phyloP scores from a whole-genome alignment of 1,140 invertebrate genomes.

The Phenacoccus solenopsis region DNA sequence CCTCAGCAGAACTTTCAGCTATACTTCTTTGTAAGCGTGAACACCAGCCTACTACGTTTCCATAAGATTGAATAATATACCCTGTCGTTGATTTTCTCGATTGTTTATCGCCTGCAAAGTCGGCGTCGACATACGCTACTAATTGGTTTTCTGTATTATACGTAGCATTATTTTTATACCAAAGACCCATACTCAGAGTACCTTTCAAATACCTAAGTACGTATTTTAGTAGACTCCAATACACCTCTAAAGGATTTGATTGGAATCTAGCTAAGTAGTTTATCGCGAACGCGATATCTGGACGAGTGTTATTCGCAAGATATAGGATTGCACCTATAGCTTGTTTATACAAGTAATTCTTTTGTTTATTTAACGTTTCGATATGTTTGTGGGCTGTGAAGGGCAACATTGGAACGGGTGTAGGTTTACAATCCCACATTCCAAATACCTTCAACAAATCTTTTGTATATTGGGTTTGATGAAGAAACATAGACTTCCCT shows the following conservation, averaged over 20 bases:
- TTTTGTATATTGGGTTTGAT: constrained; percentile 26
- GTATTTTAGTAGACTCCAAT: constrained; percentile 24
- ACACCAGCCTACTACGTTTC: constrained; percentile 29
- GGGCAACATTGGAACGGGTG: constrained; percentile 26
- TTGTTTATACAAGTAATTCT: constrained; percentile 26
- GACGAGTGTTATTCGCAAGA: constrained; percentile 29
- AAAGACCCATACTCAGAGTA: constrained; percentile 26
- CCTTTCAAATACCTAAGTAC: constrained; percentile 32
- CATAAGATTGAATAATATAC: constrained; percentile 28
- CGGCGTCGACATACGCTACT: constrained; percentile 29
- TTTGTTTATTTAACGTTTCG: constrained; percentile 20
- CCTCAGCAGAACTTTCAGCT: constrained; percentile 20
- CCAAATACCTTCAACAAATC: constrained; percentile 27
- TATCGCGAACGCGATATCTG: constrained; percentile 33
- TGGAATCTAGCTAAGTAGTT: constrained; percentile 23
- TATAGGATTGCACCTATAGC: constrained; percentile 31
- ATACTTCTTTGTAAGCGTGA: constrained; percentile 21
- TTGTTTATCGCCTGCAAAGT: constrained; percentile 28
- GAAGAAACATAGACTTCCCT: constrained; percentile 24
- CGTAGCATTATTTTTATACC: neutral
- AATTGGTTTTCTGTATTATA: neutral
- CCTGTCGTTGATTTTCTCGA: constrained; percentile 30
- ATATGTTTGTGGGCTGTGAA: neutral
- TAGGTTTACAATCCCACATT: constrained; percentile 26
- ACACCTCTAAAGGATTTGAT: constrained; percentile 6